Conservation (phyloP, 2,113 vertebrate species). For the Dinomys branickii region DNA sequence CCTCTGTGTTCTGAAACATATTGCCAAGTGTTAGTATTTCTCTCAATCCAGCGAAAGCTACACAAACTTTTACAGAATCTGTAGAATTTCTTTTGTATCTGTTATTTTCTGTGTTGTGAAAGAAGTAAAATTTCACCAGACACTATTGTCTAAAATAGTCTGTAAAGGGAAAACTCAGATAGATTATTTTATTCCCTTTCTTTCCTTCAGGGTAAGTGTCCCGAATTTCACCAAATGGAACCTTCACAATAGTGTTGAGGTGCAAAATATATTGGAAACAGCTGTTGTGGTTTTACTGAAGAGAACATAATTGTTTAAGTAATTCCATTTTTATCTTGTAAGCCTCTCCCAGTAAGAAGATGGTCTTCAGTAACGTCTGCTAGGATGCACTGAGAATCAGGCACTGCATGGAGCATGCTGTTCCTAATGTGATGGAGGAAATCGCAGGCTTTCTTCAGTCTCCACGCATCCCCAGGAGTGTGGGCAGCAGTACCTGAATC, state of each 20-base stretch:
- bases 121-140: background rate
- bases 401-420: background rate
- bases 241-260: background rate
- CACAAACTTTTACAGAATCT: background rate
- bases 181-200: background rate
- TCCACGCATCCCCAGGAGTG: background rate
- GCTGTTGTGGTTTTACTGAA: background rate
- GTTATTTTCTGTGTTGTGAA: background rate
- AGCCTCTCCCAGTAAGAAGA: background rate
- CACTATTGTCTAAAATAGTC: background rate
- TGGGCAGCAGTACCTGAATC: background rate
- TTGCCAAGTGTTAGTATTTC: background rate
- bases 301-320: background rate
- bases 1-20: slow-evolving; percentile 12
- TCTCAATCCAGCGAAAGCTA: slow-evolving; percentile 43
- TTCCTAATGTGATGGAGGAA: background rate
- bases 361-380: background rate
- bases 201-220: background rate
- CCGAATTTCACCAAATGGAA: background rate
- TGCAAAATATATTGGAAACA: background rate
- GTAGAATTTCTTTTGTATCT: background rate
- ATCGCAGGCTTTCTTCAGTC: background rate
- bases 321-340: background rate
- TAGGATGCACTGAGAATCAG: background rate
- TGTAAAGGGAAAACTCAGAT: background rate